Base-by-base conservation (phyloP, 37 sponge, comb jelly and placozoan species). In the Hormiphora californensis region DNA sequence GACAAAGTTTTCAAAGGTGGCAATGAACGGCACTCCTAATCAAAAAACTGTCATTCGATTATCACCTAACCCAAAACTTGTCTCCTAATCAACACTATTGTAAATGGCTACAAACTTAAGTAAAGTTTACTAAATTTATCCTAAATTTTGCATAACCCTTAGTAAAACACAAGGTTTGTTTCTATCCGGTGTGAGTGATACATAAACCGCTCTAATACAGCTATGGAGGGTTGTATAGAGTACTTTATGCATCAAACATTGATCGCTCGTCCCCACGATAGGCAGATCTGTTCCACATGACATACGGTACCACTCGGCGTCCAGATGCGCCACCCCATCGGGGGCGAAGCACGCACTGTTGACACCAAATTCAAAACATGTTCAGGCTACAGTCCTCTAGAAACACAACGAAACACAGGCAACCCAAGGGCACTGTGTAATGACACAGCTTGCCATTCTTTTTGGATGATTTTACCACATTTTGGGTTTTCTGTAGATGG, bases 231-330 rank as follows among this genome's bases (percentile, higher is more conserved):
- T 65, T 65, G 68, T 39, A 12, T 65, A 65, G 68, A 28, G 59
- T 57, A 57, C 59, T 57, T 30, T 57, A 57, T 57, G 59, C 59
- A 57, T 57, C 59, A 30, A n/a, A 57, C 59, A 57, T 57, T 30
- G 59, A 57, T 57, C 59, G 59, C 59, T 57, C 59, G 59, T 57
- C 59, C 25, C 59, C 21, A n/a, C 59, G 59, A 57, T 57, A 57
- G 59, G 59, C 59, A 57, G 59, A 57, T 57, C 59, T 57, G 59
- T 57, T 57, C 19, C 19, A 57, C 25, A 57, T 57, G 59, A 28
- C 59, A 57, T 57, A 57, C 59, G 19, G 59, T 57, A 57, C 59
- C 59, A 30, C 59, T 28, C 59, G 5, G 19, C 59, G 28, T 57
- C 59, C 59, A 57, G 59, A 23, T 57, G 59, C 59, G 25, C 23